These are phyloP conservation scores for Helobdella robusta DNA, from an alignment of 2,888 invertebrate genomes.

Conservation along the genomic window DNA sequence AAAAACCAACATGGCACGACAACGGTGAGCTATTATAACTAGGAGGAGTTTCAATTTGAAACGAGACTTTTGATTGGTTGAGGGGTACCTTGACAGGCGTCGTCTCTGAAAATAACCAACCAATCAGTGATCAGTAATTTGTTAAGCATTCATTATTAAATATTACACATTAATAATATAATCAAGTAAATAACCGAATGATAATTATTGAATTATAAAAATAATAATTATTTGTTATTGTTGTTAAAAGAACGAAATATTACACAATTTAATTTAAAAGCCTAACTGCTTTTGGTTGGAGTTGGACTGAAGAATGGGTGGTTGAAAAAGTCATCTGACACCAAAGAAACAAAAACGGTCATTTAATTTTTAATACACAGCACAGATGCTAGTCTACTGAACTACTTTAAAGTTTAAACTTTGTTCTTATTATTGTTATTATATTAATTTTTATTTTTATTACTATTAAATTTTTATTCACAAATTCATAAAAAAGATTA, in stretches of 20 bases:
- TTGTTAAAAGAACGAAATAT: background rate
- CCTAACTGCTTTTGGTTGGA: no score
- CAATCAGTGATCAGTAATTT: background rate
- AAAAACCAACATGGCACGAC: no score
- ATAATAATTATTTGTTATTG: background rate
- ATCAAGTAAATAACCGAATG: background rate
- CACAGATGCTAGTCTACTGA: no score
- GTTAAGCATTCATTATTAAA: background rate
- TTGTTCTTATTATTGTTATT: no score
- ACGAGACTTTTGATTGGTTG: constrained; percentile 14
- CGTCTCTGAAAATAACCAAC: constrained; percentile 34
- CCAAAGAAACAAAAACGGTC: no score
- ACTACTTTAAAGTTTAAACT: no score
- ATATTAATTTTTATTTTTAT: no score
- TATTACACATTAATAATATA: background rate
- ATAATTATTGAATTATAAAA: no score
- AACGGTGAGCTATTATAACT: no score
- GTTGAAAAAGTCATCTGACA: constrained; percentile 76
- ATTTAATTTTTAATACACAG: no score
- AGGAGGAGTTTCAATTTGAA: constrained; percentile 17
- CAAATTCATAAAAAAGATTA: background rate
- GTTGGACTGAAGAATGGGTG: constrained; percentile 65
- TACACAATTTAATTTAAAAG: background rate
- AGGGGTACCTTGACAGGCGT: constrained; percentile 38
- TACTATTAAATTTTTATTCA: no score